Base-by-base conservation (phyloP, 1,140 invertebrate species). In the Drosophila asahinai region DNA sequence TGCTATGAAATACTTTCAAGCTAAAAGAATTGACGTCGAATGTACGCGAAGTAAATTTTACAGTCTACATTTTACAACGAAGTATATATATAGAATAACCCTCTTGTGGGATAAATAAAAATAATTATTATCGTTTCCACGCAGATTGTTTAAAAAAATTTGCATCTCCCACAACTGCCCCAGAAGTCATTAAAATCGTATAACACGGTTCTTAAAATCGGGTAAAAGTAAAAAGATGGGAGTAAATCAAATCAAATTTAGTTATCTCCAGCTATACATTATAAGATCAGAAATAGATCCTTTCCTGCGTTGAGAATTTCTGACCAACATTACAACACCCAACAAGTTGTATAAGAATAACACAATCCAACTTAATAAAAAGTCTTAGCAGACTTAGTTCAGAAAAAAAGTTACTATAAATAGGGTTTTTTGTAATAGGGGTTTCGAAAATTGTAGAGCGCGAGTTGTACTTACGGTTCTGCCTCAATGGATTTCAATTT, bases 401-500 rank as follows among this genome's bases (percentile, higher is more conserved):
- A 27, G 27, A 27, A 6, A 27, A 5, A 27, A 27, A 4, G 5
- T 27, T 27, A 27, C 27, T 27, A 27, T 27, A 27, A 25, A 25
- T 25, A 25, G 22, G 22, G 2, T 25, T 25, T 4, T 25, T 25
- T 25, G 4, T n/a, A 27, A 27, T 15, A 3, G 7, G 7, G 15
- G 2, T 27, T 27, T 49, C 1, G 9, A 43, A 25, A 19, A 33
- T 25, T 42, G 2, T 33, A 19, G 14, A 42, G n/a, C 5, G n/a
- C 38, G 9, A 49, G n/a, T 49, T 42, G 2, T 71, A 96, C 98
- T 99, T 96, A 99, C 98, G 98, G 98, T 95, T 99, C 98, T 81
- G 99, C 99, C 95, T 99, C 99, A 92, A 99, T 99, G 73, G 98
- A 99, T 94, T 99, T 99, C 87, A 99, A 94, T 94, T 99, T 98